Evolutionary conservation across 1,140 invertebrate species (phyloP), one percentile per base, ranked within the genome.

Genomic region (Caenorhabditis brenneri): DNA sequence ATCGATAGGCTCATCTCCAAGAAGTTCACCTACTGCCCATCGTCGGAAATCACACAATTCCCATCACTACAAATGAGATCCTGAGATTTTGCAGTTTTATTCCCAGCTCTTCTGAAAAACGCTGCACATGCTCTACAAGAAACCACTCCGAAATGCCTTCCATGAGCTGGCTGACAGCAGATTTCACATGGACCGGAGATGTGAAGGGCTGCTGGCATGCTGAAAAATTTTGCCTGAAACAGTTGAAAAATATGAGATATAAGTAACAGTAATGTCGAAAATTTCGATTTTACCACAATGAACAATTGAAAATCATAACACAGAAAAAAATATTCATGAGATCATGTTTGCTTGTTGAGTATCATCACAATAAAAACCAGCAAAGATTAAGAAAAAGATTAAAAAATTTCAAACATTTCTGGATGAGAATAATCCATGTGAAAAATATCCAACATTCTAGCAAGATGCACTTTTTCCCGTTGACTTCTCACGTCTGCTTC

Each of bases 61-160:
- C 29, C 58, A 15, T 33, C 2, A 2, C 7, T 0, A n/a, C 58
- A 65, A 33, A 65, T 10, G n/a, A n/a, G n/a, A 1, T 51, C 19
- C 49, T 51, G 49, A n/a, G n/a, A n/a, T n/a, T n/a, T 51, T 51
- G 24, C 5, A 24, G 27, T 9, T 12, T 29, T 29, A 1, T 24
- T 55, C 9, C 27, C 53, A 9, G 53, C 53, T 58, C 53, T 58
- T 58, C 81, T 82, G 27, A 82, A 65, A 49, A 82, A 82, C n/a
- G 81, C 81, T 15, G 58, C 65, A 51, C 81, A 83, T 3, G 60
- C 39, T 12, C 60, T 24, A 46, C 60, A 78, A 24, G 7, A 31
- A 2, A 83, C 3, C 1, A 83, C 65, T 33, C 81, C 46, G 24
- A 83, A 83, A 22, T 83, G 39, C 2, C 42, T 12, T 31, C 65